phyloP scores from a whole-genome alignment of 2,797 vertebrate species.

The Anolis apletophallus region DNA sequence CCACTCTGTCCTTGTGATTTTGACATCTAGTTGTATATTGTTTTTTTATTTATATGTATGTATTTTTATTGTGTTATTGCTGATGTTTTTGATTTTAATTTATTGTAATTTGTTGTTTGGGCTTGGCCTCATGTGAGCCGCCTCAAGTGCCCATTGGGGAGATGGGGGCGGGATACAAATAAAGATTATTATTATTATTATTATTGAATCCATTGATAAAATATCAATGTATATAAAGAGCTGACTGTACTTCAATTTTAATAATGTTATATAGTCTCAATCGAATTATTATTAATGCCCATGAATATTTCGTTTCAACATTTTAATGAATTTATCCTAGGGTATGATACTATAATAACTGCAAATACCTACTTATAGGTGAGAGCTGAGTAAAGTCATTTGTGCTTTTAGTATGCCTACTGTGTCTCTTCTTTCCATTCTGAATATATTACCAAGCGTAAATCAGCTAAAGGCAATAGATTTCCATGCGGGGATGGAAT shows the following conservation, averaged over 20 bases:
- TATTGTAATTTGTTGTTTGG: no score
- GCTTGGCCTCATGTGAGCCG: no score
- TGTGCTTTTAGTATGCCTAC: not conserved
- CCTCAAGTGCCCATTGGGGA: no score
- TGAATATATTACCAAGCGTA: slow-evolving; percentile 21
- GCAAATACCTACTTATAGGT: slow-evolving; percentile 6
- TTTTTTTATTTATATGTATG: no score
- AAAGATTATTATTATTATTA: no score
- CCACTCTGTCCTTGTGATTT: no score
- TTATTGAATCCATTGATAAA: no score
- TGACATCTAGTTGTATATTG: no score
- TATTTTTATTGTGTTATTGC: no score
- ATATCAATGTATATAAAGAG: no score
- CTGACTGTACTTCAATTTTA: not conserved
- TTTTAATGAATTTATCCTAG: slow-evolving; percentile 14
- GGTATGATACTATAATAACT: not conserved
- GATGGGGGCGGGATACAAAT: no score
- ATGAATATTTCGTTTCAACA: not conserved
- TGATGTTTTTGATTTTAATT: no score
- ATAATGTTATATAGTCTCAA: not conserved
- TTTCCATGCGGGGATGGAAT: not conserved
- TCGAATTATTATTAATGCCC: not conserved
- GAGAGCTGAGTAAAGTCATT: slow-evolving; percentile 1
- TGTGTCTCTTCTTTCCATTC: not conserved
- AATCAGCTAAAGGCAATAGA: not conserved